A percentile compares a stretch with the other conserved stretches of the same genome.
These are phyloP conservation scores for Datnioides undecimradiatus DNA, from an alignment of 2,113 vertebrate genomes.

Conservation along the genomic window DNA sequence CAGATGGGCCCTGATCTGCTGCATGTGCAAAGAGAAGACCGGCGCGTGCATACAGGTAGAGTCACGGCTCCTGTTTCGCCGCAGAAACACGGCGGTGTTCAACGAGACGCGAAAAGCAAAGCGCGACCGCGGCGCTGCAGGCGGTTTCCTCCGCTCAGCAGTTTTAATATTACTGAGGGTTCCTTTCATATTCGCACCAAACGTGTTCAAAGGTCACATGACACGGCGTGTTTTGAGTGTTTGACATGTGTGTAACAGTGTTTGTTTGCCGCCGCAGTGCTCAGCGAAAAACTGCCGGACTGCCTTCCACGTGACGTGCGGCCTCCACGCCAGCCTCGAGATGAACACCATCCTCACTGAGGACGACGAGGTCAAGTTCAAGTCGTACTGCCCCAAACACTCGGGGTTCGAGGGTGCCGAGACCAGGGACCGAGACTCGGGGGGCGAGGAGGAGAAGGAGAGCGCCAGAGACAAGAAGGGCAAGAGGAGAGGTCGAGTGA, in stretches of 20 bases:
- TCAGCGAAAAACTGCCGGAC: constrained; percentile 96
- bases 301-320: constrained; percentile 97
- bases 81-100: neutral
- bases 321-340: constrained; percentile 90
- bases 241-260: neutral
- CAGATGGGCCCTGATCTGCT: constrained; percentile 96
- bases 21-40: constrained; percentile 94
- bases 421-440: constrained; percentile 57
- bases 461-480: constrained; percentile 47
- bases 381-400: constrained; percentile 96
- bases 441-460: constrained; percentile 56
- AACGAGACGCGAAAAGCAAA: constrained; percentile 4
- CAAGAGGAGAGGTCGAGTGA: constrained; percentile 59
- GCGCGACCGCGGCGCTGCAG: neutral
- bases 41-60: constrained; percentile 97
- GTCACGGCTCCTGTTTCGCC: neutral
- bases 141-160: neutral
- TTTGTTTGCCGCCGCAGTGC: constrained; percentile 84
- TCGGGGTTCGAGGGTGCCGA: constrained; percentile 82
- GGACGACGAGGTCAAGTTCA: constrained; percentile 97
- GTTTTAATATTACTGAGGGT: neutral
- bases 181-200: neutral
- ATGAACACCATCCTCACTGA: constrained; percentile 97
- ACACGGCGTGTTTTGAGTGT: neutral
- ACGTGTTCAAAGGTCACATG: neutral